Evolutionary conservation across 2,113 vertebrate genomes (phyloP), one percentile per base, ranked within the genome.

Genomic region (Pelodiscus sinensis): DNA sequence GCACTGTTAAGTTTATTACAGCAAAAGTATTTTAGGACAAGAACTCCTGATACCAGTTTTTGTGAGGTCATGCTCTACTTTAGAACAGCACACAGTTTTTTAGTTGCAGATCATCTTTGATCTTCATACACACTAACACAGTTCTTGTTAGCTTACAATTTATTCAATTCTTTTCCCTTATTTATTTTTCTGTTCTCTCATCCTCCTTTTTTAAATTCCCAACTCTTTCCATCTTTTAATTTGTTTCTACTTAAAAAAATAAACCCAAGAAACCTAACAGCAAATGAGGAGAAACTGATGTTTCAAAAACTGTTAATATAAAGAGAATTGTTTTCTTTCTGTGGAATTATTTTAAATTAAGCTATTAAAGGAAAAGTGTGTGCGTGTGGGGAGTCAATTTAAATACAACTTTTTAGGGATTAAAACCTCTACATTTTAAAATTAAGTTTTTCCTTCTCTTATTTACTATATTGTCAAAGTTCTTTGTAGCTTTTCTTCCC

Each of bases 31-130:
- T 54, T 82, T 54, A 82, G 56, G 19, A 78, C 50, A 51, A 57
- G 84, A 96, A 96, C 93, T 82, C 78, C 92, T 90, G 96, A 96
- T 93, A 93, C 78, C 93, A 95, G 56, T 92, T 97, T 95, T 94
- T 84, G 93, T 55, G 85, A 92, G 90, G 24, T 38, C n/a, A 6
- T 71, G 88, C 31, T 90, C 68, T 25, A 78, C 52, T 71, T 86
- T 62, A 84, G 38, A 79, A 5, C 11, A 21, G 10, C 13, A 6
- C 44, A 86, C 0, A 0, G 21, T 82, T 81, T 52, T 81, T n/a
- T 58, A 86, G 21, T 89, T 89, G 51, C 82, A 82, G 68, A 14
- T 57, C 6, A 75, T 31, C 55, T 65, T 78, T 79, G 57, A 88
- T 24, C 24, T 51, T 60, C 18, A 75, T 12, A 9, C 65, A 77